phyloP scores from a whole-genome alignment of 2,888 invertebrate species.

The Agrotis segetum region DNA sequence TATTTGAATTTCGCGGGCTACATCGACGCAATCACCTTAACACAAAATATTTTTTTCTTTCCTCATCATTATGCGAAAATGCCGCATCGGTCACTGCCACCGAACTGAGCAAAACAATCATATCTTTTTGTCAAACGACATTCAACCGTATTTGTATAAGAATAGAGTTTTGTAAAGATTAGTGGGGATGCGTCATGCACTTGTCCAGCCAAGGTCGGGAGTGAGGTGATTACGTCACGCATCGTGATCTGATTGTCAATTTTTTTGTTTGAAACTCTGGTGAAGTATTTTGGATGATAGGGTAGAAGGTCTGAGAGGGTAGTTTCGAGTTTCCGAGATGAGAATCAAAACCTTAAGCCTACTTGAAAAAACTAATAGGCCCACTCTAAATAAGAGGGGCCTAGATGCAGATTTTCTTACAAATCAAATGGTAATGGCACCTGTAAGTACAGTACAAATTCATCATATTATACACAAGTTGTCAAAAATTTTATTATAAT shows the following conservation, averaged over 20 bases:
- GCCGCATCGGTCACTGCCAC: constrained; percentile 63
- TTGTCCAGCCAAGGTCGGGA: constrained; percentile 61
- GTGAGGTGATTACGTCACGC: constrained; percentile 53
- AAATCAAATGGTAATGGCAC: too few species aligned
- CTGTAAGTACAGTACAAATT: too few species aligned
- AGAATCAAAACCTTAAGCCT: too few species aligned
- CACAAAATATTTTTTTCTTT: constrained; percentile 46
- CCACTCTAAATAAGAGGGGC: too few species aligned
- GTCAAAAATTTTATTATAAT: too few species aligned
- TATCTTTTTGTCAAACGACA: constrained; percentile 18
- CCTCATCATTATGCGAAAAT: constrained; percentile 61
- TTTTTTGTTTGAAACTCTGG: background rate
- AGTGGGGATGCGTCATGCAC: constrained; percentile 58
- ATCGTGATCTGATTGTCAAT: constrained; percentile 33
- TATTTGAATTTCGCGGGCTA: too few species aligned
- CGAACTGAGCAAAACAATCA: constrained; percentile 42
- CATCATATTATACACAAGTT: too few species aligned
- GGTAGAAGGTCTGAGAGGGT: too few species aligned
- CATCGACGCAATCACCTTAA: too few species aligned
- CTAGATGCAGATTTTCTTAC: too few species aligned
- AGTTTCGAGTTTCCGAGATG: background rate
- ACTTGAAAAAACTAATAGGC: too few species aligned
- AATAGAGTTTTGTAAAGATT: constrained; percentile 8
- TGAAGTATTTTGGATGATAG: background rate
- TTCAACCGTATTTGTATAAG: constrained; percentile 4